These are phyloP conservation scores for Dreissena rostriformis DNA, from an alignment of 1,140 invertebrate genomes.

Conservation along the genomic window DNA sequence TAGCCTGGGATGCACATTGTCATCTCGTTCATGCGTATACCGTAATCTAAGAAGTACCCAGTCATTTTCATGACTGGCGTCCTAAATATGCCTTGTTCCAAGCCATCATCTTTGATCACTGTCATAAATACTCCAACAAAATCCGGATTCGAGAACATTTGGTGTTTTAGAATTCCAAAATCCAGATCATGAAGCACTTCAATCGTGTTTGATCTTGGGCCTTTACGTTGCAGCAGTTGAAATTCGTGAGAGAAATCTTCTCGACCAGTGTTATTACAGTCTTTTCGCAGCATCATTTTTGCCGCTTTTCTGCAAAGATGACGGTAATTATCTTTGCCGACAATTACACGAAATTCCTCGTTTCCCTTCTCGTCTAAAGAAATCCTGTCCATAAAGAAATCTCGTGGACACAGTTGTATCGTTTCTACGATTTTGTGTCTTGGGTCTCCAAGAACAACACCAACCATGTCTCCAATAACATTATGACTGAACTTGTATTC, in stretches of 20 bases:
- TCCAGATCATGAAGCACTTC: slow-evolving; percentile 9
- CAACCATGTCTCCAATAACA: slow-evolving; percentile 35
- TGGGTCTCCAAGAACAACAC: slow-evolving; percentile 1
- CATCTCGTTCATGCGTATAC: slow-evolving; percentile 3
- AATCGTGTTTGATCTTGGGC: neutral
- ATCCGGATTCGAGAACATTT: neutral
- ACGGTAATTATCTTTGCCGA: neutral
- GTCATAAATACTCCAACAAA: slow-evolving; percentile 33
- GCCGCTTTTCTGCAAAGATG: slow-evolving; percentile 7
- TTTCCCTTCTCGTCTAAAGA: too few species aligned
- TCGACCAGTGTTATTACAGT: slow-evolving; percentile 5
- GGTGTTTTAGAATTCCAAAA: slow-evolving; percentile 33
- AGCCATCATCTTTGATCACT: neutral
- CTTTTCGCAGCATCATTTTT: slow-evolving; percentile 21
- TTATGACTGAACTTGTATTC: slow-evolving; percentile 23
- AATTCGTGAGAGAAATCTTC: neutral
- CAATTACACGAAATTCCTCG: slow-evolving; percentile 2
- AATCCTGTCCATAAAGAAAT: too few species aligned
- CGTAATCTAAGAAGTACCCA: slow-evolving; percentile 40
- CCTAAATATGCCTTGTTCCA: neutral
- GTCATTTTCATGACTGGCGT: slow-evolving; percentile 25
- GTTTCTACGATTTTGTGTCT: too few species aligned
- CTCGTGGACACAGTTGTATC: too few species aligned
- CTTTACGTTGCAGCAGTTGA: neutral
- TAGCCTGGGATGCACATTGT: slow-evolving; percentile 30